A percentile compares a stretch with the other conserved stretches of the same genome.
Conservation (phyloP, 2,888 invertebrate genomes). For the Cosmia pyralina region DNA sequence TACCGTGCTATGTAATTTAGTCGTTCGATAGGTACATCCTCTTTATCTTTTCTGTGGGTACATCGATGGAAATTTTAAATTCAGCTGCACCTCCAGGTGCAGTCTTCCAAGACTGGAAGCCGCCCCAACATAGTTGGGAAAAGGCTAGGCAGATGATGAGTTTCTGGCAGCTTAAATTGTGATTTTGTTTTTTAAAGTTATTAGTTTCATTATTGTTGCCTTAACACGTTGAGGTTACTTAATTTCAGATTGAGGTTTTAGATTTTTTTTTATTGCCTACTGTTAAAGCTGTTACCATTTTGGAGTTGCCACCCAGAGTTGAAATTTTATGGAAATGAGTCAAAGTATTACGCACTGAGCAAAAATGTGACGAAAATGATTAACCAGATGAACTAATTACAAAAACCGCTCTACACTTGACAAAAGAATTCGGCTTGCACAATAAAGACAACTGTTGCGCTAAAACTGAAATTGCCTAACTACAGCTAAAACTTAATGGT, state of each 20-base stretch:
- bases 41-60: too few species aligned
- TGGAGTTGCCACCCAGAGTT: background rate
- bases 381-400: slow-evolving; percentile 27
- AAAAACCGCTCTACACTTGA: slow-evolving; percentile 7
- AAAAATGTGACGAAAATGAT: slow-evolving; percentile 46
- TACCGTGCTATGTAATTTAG: background rate
- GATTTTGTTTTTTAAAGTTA: background rate
- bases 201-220: background rate
- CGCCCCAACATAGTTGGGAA: too few species aligned
- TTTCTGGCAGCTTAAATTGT: background rate
- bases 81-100: too few species aligned
- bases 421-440: slow-evolving; percentile 4
- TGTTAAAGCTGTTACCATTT: background rate
- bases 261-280: too few species aligned
- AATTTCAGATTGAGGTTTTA: background rate
- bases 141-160: too few species aligned
- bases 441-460: slow-evolving; percentile 11
- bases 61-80: background rate
- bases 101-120: too few species aligned
- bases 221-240: background rate
- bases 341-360: slow-evolving; percentile 19
- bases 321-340: slow-evolving; percentile 20
- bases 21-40: background rate
- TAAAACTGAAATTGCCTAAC: background rate
- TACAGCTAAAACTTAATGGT: background rate